phyloP scores from a whole-genome alignment of 2,113 vertebrate species.

The Aegotheles bennettii region DNA sequence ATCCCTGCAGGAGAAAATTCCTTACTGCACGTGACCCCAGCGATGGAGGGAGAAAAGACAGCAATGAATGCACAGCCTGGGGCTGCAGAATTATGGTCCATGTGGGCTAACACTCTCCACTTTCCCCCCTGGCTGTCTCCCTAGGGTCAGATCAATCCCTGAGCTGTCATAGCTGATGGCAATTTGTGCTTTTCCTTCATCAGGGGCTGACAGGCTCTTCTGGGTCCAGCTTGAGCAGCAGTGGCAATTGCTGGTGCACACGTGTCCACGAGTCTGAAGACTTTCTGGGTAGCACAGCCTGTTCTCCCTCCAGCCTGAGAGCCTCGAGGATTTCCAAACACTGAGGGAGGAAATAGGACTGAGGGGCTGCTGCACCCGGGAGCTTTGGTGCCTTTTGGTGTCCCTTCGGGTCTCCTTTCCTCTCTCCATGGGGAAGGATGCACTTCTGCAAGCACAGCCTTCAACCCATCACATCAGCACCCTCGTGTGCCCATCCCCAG shows the following conservation, averaged over 20 bases:
- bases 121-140: neutral
- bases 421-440: neutral
- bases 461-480: neutral
- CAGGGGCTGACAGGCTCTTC: neutral
- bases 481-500: neutral
- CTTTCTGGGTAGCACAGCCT: neutral
- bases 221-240: neutral
- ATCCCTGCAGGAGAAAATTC: neutral
- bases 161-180: neutral
- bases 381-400: too few species aligned
- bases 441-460: neutral
- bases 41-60: neutral
- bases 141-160: neutral
- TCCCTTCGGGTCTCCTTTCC: neutral
- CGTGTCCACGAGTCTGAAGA: fast-evolving
- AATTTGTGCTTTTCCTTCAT: neutral
- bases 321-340: neutral
- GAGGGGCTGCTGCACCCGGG: neutral
- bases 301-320: neutral
- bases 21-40: neutral
- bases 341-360: neutral
- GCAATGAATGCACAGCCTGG: neutral
- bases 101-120: neutral
- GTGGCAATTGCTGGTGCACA: neutral
- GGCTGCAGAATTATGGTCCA: neutral